phyloP scores from a whole-genome alignment of 1,140 invertebrate species.

The Colletes gigas region DNA sequence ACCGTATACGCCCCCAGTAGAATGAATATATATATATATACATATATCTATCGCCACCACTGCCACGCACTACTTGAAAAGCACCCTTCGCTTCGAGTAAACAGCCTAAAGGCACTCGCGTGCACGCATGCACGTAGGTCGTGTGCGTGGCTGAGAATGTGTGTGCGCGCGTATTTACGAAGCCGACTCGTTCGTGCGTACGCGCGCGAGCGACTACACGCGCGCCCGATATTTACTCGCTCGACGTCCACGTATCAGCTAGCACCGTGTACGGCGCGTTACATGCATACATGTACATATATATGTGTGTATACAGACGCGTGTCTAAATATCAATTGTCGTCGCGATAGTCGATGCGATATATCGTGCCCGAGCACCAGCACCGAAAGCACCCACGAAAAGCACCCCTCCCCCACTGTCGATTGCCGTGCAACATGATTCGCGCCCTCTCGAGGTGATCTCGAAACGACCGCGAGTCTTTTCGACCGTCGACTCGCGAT shows the following conservation, averaged over 20 bases:
- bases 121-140: slow-evolving; percentile 31
- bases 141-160: slow-evolving; percentile 37
- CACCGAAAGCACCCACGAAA: slow-evolving; percentile 76
- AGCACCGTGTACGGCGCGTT: neutral
- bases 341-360: slow-evolving; percentile 49
- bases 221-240: neutral
- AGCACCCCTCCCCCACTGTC: slow-evolving; percentile 68
- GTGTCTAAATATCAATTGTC: slow-evolving; percentile 53
- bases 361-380: slow-evolving; percentile 74
- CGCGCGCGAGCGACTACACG: slow-evolving; percentile 28
- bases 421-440: slow-evolving; percentile 67
- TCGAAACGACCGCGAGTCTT: slow-evolving; percentile 4
- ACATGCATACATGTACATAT: neutral
- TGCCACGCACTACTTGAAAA: slow-evolving; percentile 8
- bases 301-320: slow-evolving; percentile 20
- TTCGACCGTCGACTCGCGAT: neutral
- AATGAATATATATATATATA: neutral
- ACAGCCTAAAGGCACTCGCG: slow-evolving; percentile 22
- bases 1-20: neutral
- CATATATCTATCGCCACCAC: neutral
- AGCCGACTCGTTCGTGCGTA: slow-evolving; percentile 17
- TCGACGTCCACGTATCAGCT: neutral
- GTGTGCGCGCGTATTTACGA: slow-evolving; percentile 20
- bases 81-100: slow-evolving; percentile 18
- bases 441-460: slow-evolving; percentile 48